Evolutionary conservation across 2,888 invertebrate genomes (phyloP).

Genomic region (Neoascia interrupta): DNA sequence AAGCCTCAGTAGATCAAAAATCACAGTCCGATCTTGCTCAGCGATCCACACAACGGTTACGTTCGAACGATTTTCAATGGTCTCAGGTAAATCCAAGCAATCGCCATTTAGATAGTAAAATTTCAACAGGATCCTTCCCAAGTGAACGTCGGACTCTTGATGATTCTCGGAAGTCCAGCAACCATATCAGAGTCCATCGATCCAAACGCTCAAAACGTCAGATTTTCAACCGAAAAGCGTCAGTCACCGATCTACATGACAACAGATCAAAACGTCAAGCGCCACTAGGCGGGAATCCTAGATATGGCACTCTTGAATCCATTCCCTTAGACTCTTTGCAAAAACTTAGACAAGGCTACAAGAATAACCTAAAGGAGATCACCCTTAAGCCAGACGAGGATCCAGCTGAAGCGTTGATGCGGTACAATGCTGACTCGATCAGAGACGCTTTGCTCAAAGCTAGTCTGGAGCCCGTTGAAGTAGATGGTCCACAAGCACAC

Average conservation of each 20-base stretch:
- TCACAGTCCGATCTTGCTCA: no score
- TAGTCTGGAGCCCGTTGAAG: constrained; percentile 74
- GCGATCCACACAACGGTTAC: no score
- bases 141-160: not conserved
- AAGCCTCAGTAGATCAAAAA: no score
- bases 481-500: constrained; percentile 44
- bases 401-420: constrained; percentile 76
- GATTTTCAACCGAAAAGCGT: no score
- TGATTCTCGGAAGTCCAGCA: no score
- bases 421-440: constrained; percentile 76
- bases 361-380: constrained; percentile 75
- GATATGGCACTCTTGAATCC: constrained; percentile 74
- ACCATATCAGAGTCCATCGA: no score
- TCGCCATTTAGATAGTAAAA: no score
- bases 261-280: constrained; percentile 10
- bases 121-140: no score
- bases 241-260: no score
- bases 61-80: no score
- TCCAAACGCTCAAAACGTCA: constrained; percentile 29
- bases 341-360: constrained; percentile 75
- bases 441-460: constrained; percentile 75
- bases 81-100: no score
- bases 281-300: constrained; percentile 62
- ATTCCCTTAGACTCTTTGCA: constrained; percentile 75
- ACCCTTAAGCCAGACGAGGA: constrained; percentile 76